These are phyloP conservation scores for Lasioglossum figueresi DNA, from an alignment of 2,888 invertebrate genomes.

Conservation along the genomic window DNA sequence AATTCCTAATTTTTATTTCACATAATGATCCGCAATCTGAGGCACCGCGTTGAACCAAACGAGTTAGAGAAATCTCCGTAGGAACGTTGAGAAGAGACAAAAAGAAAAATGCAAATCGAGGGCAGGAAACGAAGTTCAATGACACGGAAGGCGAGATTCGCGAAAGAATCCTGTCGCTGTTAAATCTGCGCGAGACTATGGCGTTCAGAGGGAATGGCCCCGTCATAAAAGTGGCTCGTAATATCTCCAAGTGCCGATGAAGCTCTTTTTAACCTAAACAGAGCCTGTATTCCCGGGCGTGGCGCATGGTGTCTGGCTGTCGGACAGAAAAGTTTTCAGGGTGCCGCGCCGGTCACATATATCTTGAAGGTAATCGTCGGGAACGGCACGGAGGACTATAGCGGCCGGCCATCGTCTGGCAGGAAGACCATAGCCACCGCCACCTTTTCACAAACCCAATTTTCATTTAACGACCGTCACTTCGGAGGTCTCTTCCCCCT, in stretches of 20 bases:
- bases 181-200: neutral
- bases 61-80: no score
- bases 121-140: neutral
- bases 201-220: neutral
- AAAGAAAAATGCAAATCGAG: neutral
- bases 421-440: constrained; percentile 22
- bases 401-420: constrained; percentile 21
- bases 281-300: neutral
- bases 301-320: neutral
- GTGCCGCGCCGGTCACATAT: neutral
- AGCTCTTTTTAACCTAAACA: neutral
- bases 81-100: neutral
- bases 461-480: constrained; percentile 48
- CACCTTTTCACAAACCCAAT: constrained; percentile 24
- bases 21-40: no score
- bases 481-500: constrained; percentile 14
- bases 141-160: neutral
- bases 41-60: no score
- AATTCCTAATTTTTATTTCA: neutral
- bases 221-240: neutral
- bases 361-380: neutral
- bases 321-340: neutral
- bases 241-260: neutral
- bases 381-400: neutral
- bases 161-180: neutral